phyloP scores from a whole-genome alignment of 1,140 invertebrate genomes.

The Drosophila parvula region DNA sequence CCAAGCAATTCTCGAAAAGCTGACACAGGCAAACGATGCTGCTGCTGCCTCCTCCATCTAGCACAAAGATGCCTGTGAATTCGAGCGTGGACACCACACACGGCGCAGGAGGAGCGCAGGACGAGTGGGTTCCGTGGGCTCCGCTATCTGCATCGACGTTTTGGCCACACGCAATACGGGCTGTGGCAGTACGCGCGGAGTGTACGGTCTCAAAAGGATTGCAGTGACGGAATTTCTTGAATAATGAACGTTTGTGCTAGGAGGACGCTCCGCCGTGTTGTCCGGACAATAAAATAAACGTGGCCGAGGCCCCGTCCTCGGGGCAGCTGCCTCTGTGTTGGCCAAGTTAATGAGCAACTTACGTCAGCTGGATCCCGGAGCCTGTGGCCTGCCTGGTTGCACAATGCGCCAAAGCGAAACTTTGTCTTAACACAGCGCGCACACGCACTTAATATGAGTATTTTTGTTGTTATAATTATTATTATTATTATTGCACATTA shows the following conservation, averaged over 20 bases:
- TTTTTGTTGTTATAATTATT: constrained; percentile 22
- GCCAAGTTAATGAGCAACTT: constrained; percentile 63
- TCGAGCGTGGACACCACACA: constrained; percentile 13
- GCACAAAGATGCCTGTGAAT: constrained; percentile 41
- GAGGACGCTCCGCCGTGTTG: constrained; percentile 1
- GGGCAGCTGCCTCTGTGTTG: constrained; percentile 11
- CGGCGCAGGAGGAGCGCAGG: background rate
- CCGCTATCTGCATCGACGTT: constrained; percentile 42
- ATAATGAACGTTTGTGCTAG: constrained; percentile 35
- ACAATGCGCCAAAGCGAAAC: constrained; percentile 43
- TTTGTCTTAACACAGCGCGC: constrained; percentile 48
- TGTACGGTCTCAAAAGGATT: constrained; percentile 36
- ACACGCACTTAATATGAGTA: constrained; percentile 22
- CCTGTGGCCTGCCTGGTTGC: constrained; percentile 27
- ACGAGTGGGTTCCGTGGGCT: constrained; percentile 1
- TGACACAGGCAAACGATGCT: constrained; percentile 52
- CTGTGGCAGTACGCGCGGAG: background rate
- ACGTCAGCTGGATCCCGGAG: constrained; percentile 28
- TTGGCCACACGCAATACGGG: constrained; percentile 33
- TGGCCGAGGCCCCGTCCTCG: background rate
- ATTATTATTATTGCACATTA: constrained; percentile 71
- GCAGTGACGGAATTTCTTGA: constrained; percentile 16
- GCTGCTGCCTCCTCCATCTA: background rate
- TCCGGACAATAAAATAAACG: constrained; percentile 32
- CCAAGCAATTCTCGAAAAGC: constrained; percentile 15